phyloP scores from a whole-genome alignment of 2,888 invertebrate species.

The Cataglyphis altisquamis region DNA sequence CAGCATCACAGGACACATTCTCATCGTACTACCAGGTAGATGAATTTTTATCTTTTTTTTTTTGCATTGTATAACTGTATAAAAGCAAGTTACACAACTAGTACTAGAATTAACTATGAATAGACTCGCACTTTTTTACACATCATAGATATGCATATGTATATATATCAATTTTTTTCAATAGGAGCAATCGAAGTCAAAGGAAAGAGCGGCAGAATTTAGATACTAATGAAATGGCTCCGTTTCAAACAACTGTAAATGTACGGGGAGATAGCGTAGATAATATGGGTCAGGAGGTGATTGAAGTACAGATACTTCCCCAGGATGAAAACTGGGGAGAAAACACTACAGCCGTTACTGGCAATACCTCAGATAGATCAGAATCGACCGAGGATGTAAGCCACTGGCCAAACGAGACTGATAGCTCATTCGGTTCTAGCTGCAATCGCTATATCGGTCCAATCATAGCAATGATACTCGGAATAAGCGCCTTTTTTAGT shows the following conservation, averaged over 20 bases:
- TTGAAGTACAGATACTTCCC: conserved; percentile 98
- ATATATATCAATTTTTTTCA: not conserved
- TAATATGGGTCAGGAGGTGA: conserved; percentile 95
- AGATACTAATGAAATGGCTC: conserved; percentile 91
- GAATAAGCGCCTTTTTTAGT: conserved; percentile 94
- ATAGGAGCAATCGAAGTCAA: conserved; percentile 90
- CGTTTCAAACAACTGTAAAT: conserved; percentile 95
- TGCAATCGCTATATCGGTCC: conserved; percentile 95
- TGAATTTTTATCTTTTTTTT: not conserved
- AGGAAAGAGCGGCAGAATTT: conserved; percentile 88
- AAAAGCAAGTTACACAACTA: not conserved
- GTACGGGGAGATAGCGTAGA: conserved; percentile 89
- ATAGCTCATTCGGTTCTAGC: conserved; percentile 90
- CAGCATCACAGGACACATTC: conserved; percentile 89
- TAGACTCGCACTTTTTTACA: not conserved
- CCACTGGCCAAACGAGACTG: conserved; percentile 92
- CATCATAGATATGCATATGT: not conserved
- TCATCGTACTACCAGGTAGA: conserved; percentile 90
- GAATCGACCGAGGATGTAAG: conserved; percentile 97
- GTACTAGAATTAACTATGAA: not conserved
- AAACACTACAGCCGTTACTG: conserved; percentile 98
- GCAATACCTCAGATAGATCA: conserved; percentile 98
- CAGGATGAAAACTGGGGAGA: conserved; percentile 99
- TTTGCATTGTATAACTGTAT: not conserved
- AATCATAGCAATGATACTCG: conserved; percentile 92